phyloP scores from a whole-genome alignment of 2,113 vertebrate genomes.

The Eulemur macaco region DNA sequence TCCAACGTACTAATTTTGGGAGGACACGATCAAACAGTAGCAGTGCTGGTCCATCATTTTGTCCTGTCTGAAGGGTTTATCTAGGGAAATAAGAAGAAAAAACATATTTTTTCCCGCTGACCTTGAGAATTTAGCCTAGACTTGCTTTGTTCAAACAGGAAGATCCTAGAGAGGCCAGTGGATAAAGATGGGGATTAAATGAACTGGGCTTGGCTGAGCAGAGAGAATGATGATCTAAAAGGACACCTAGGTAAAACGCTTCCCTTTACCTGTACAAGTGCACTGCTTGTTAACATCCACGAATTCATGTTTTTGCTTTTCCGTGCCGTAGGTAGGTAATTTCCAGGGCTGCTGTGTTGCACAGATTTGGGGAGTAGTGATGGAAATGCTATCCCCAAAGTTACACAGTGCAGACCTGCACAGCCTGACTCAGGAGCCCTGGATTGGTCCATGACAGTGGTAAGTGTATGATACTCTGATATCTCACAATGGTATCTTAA shows the following conservation, averaged over 20 bases:
- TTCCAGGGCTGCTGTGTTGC: background rate
- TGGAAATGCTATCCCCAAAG: background rate
- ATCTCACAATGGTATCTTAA: background rate
- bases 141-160: background rate
- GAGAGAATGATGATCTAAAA: background rate
- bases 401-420: no score
- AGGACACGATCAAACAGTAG: background rate
- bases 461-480: background rate
- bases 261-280: background rate
- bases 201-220: background rate
- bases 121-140: background rate
- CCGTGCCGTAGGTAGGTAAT: background rate
- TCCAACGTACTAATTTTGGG: background rate
- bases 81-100: background rate
- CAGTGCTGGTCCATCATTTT: background rate
- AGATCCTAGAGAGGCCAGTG: background rate
- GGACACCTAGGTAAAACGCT: background rate
- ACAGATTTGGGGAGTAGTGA: background rate
- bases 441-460: background rate
- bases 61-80: background rate
- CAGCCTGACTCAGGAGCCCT: background rate
- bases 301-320: background rate
- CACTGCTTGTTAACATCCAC: background rate
- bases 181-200: background rate
- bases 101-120: background rate